Evolutionary conservation across 1,140 invertebrate genomes (phyloP), one percentile per base, ranked within the genome.

Genomic region (Diprion similis): DNA sequence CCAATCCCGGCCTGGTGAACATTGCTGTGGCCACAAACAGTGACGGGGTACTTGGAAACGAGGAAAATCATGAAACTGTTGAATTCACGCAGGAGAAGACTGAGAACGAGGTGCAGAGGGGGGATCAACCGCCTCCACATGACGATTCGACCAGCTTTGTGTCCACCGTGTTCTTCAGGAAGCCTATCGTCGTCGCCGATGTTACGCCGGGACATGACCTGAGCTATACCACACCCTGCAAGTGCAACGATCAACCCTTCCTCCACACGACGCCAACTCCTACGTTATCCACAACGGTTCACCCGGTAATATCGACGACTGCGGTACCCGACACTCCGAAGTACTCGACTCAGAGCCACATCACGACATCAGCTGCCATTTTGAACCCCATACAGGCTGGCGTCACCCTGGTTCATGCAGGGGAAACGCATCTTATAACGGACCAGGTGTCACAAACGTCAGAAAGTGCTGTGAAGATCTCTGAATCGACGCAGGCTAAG

Each of bases 321-420:
- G 24, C 75, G 6, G 64, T 73, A n/a, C 45, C 73, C 8, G 75
- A 68, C 17, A 71, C 72, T 0, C 71, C 75, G 1, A 73, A 70
- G 66, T 59, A 64, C 11, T 48, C 47, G 51, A 47, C n/a, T 15
- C 48, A 64, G 17, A 19, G 48, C 0, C 70, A 59, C 8, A 71
- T 76, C 17, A 83, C 82, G 3, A 81, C 81, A 0, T 84, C 85
- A 0, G 77, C 84, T 2, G 68, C 82, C 0, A 78, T 88, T 17
- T 17, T 89, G 8, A 89, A 88, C 46, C 83, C 88, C 1, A 82
- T 89, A n/a, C 88, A 88, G 65, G 89, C 87, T 0, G 88, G 86
- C 1, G 82, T 89, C 3, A 80, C 87, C 0, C 68, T 89, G 2
- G 74, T 87, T 17, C 86, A 88, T 67, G 80, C 81, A 0, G 81